phyloP scores from a whole-genome alignment of 35 echinoderm and acorn worm genomes.

The Stichopus chloronotus region DNA sequence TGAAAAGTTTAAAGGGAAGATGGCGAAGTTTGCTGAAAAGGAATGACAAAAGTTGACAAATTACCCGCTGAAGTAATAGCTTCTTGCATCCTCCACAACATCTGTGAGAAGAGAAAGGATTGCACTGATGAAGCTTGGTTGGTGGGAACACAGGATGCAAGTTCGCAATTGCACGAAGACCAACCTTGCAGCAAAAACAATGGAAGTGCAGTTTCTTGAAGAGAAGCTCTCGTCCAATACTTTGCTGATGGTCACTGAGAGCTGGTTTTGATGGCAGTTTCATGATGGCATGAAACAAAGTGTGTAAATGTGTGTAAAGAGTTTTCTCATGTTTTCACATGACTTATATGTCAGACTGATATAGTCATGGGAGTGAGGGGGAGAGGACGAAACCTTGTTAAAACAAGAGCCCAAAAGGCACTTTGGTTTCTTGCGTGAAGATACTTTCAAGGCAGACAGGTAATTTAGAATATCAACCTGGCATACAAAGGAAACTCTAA shows the following conservation, averaged over 20 bases:
- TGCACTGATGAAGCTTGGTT: constrained; percentile 8
- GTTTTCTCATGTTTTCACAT: no score
- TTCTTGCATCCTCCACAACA: constrained; percentile 59
- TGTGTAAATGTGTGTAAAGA: no score
- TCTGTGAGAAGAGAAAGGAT: constrained; percentile 41
- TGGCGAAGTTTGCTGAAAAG: constrained; percentile 58
- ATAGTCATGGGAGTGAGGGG: no score
- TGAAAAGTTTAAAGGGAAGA: constrained; percentile 67
- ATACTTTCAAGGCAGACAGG: no score
- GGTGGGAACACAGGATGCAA: constrained; percentile 17
- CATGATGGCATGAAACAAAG: no score
- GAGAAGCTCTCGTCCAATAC: neutral
- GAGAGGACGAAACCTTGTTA: no score
- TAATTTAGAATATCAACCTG: no score
- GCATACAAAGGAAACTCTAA: no score
- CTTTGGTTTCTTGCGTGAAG: no score
- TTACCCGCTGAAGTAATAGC: constrained; percentile 14
- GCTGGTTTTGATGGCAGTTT: no score
- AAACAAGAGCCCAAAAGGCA: no score
- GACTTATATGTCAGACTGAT: no score
- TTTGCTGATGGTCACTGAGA: neutral
- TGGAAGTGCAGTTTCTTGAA: neutral
- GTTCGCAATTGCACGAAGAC: neutral
- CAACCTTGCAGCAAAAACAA: neutral
- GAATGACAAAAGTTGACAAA: constrained; percentile 28